phyloP scores from a whole-genome alignment of 2,888 invertebrate species.

The Agrotis exclamationis region DNA sequence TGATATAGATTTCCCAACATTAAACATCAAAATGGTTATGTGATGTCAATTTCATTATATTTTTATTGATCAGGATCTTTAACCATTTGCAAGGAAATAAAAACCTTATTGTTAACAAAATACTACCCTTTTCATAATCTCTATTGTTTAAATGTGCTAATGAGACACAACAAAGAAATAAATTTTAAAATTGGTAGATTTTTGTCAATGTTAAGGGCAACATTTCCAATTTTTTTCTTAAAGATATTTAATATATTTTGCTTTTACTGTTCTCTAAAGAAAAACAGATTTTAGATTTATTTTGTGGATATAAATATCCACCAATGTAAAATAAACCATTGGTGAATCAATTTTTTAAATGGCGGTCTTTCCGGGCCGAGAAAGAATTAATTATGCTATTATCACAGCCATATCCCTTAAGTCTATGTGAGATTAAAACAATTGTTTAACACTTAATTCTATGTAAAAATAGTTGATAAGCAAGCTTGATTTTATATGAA shows the following conservation, averaged over 20 bases:
- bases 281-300: not conserved
- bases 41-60: no score
- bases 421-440: slow-evolving; percentile 49
- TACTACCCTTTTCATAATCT: not conserved
- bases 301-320: not conserved
- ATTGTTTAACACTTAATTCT: slow-evolving; percentile 72
- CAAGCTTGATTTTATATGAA: slow-evolving; percentile 56
- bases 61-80: not conserved
- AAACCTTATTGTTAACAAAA: not conserved
- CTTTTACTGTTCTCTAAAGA: not conserved
- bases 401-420: slow-evolving; percentile 51
- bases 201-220: not conserved
- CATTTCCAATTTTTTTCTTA: not conserved
- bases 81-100: not conserved
- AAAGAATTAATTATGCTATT: not conserved
- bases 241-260: no score
- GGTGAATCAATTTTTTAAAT: not conserved
- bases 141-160: slow-evolving; percentile 10
- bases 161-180: not conserved
- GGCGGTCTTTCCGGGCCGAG: no score
- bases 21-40: no score
- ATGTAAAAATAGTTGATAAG: slow-evolving; percentile 64
- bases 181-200: not conserved
- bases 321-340: no score
- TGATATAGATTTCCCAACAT: no score